Conservation (phyloP, 2,113 vertebrate genomes). For the Nansenia antarctica region DNA sequence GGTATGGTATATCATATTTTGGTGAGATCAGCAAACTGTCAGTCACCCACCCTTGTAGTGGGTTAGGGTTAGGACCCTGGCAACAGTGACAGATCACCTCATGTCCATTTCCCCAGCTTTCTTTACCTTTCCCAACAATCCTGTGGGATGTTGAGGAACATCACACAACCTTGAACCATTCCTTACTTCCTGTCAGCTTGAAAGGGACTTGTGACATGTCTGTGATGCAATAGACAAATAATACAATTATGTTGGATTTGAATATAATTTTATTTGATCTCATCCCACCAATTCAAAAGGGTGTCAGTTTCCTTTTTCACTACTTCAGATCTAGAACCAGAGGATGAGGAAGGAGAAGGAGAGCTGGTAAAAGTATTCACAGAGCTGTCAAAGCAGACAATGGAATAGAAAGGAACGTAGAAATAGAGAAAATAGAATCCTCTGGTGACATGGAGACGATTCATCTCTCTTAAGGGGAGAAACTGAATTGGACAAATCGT, state of each 20-base stretch:
- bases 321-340: conserved; percentile 15
- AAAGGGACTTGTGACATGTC: neutral
- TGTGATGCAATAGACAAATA: conserved; percentile 14
- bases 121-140: neutral
- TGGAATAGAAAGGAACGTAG: conserved; percentile 22
- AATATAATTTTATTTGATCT: conserved; percentile 10
- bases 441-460: conserved; percentile 17
- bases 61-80: too few species aligned
- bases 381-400: conserved; percentile 40
- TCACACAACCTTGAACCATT: neutral
- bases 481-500: conserved; percentile 46
- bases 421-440: conserved; percentile 9
- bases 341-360: conserved; percentile 25
- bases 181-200: neutral
- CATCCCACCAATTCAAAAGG: conserved; percentile 25
- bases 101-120: neutral
- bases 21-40: neutral
- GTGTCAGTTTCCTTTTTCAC: conserved; percentile 11
- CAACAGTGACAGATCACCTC: neutral
- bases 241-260: conserved; percentile 20
- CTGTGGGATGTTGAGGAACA: neutral
- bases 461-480: conserved; percentile 37
- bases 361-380: conserved; percentile 17
- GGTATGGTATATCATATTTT: neutral
- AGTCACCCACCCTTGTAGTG: neutral